These are phyloP conservation scores for Pangasius larnaudii DNA, from an alignment of 2,797 vertebrate species.

Conservation along the genomic window DNA sequence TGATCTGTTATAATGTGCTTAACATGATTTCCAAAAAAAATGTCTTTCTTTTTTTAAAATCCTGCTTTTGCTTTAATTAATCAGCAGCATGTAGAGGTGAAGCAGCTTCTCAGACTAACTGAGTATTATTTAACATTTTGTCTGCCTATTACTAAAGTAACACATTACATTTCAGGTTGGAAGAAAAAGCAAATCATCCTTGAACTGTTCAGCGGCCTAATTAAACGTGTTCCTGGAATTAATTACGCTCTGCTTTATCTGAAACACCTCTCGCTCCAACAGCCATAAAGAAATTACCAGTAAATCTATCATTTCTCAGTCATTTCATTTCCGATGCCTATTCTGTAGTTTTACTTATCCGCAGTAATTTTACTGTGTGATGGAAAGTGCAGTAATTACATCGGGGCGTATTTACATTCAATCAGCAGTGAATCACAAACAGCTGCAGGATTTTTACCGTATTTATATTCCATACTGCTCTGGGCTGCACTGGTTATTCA, in stretches of 20 bases:
- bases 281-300: slow-evolving; percentile 16
- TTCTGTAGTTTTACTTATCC: background rate
- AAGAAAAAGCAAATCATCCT: slow-evolving; percentile 16
- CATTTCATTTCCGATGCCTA: background rate
- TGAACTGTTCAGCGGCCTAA: slow-evolving; percentile 57
- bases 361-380: background rate
- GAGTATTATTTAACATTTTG: slow-evolving; percentile 71
- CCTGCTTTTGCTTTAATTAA: background rate
- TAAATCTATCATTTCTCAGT: slow-evolving; percentile 1
- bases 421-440: background rate
- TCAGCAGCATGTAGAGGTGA: background rate
- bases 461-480: background rate
- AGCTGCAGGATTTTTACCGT: background rate
- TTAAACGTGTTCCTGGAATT: slow-evolving; percentile 55
- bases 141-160: slow-evolving; percentile 60
- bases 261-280: slow-evolving; percentile 14
- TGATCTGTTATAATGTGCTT: background rate
- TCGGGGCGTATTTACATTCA: background rate
- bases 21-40: background rate
- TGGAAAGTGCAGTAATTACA: background rate
- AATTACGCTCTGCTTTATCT: slow-evolving; percentile 48
- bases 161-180: slow-evolving; percentile 56
- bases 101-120: background rate
- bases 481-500: background rate
- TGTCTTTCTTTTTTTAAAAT: no score